phyloP scores from a whole-genome alignment of 2,113 vertebrate genomes.

The Misgurnus mizolepis region DNA sequence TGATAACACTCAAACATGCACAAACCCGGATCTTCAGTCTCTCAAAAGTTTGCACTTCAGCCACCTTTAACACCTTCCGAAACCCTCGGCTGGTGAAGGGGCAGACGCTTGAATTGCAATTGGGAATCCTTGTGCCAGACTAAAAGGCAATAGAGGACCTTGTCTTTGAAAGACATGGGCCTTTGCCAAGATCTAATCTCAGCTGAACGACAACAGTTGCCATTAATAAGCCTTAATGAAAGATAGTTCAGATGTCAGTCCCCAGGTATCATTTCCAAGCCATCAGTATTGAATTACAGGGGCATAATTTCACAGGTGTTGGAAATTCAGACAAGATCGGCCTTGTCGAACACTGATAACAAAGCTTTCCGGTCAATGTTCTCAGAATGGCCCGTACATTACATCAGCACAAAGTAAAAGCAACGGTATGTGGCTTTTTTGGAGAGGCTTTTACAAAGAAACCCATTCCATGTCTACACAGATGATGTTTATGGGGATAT shows the following conservation, averaged over 20 bases:
- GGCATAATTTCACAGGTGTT: slow-evolving; percentile 23
- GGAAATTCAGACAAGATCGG: slow-evolving; percentile 36
- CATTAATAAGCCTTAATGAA: slow-evolving; percentile 41
- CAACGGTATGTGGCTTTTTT: background rate
- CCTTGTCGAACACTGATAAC: slow-evolving; percentile 22
- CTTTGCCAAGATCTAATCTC: slow-evolving; percentile 45
- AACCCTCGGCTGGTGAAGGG: slow-evolving; percentile 28
- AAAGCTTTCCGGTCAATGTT: background rate
- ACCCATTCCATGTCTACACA: background rate
- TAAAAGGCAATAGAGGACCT: slow-evolving; percentile 46
- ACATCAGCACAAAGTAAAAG: background rate
- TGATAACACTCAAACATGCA: slow-evolving; percentile 13
- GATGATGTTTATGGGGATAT: slow-evolving; percentile 18
- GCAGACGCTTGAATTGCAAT: slow-evolving; percentile 36
- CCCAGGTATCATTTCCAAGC: slow-evolving; percentile 32
- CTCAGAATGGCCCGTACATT: background rate
- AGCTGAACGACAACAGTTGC: slow-evolving; percentile 43
- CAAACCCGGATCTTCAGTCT: background rate
- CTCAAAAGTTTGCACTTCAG: slow-evolving; percentile 21
- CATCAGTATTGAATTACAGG: slow-evolving; percentile 38
- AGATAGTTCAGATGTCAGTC: slow-evolving; percentile 32
- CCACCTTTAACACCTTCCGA: slow-evolving; percentile 27
- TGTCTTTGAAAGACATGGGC: slow-evolving; percentile 43
- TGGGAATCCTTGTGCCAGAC: slow-evolving; percentile 44
- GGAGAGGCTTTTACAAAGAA: slow-evolving; percentile 8